Conservation (phyloP, 2,888 invertebrate species). For the Cartodere bifasciata region DNA sequence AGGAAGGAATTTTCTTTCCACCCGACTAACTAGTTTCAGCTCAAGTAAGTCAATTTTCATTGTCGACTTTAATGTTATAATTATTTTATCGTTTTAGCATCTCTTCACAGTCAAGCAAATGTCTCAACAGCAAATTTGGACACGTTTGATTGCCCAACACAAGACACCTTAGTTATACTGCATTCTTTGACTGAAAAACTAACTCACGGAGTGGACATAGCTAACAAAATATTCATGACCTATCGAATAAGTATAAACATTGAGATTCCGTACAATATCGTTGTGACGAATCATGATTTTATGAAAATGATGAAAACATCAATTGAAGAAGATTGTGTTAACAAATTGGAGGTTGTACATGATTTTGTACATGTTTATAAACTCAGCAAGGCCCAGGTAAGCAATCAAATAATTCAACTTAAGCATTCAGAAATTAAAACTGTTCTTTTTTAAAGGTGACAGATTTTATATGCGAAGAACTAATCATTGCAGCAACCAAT, state of each 20-base stretch:
- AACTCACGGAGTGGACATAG: conserved; percentile 40
- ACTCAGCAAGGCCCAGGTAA: conserved; percentile 38
- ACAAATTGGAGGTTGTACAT: conserved; percentile 46
- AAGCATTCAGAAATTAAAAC: not conserved
- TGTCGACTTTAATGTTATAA: not conserved
- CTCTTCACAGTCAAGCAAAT: conserved; percentile 26
- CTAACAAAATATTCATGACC: conserved; percentile 41
- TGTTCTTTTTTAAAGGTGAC: conserved; percentile 37
- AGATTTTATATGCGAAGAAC: conserved; percentile 50
- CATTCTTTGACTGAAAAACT: conserved; percentile 40
- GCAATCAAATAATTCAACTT: not conserved
- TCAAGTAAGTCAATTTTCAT: conserved; percentile 19
- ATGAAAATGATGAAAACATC: conserved; percentile 40
- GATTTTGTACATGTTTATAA: conserved; percentile 46
- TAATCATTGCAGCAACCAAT: conserved; percentile 43
- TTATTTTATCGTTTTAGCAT: not conserved
- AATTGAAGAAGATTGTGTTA: conserved; percentile 38
- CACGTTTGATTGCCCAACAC: conserved; percentile 18
- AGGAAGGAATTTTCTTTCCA: conserved; percentile 28
- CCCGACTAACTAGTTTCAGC: conserved; percentile 24
- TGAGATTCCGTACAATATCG: conserved; percentile 42
- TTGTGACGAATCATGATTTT: conserved; percentile 40
- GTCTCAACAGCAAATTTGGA: conserved; percentile 11
- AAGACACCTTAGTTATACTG: conserved; percentile 31
- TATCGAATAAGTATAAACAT: conserved; percentile 44